These are phyloP conservation scores for Lomographa bimaculata DNA, from an alignment of 2,888 invertebrate species.

Conservation along the genomic window DNA sequence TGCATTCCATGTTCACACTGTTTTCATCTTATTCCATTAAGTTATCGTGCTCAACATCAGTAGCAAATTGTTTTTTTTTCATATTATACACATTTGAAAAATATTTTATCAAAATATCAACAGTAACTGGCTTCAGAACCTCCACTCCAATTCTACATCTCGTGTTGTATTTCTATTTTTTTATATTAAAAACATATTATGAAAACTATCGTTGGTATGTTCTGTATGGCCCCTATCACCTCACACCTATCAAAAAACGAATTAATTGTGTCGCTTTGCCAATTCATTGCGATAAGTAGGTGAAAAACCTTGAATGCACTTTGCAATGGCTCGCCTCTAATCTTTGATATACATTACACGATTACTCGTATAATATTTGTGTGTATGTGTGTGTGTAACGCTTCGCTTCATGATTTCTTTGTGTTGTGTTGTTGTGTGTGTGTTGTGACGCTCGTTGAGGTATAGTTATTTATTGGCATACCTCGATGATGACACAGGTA, in stretches of 20 bases:
- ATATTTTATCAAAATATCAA: too few relatives aligned
- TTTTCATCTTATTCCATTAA: too few relatives aligned
- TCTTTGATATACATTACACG: neutral
- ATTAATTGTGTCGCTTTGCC: too few relatives aligned
- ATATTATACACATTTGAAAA: too few relatives aligned
- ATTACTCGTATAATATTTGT: constrained; percentile 2
- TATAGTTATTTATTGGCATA: too few relatives aligned
- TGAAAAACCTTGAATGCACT: neutral
- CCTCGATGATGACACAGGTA: constrained; percentile 29
- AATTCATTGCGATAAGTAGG: neutral
- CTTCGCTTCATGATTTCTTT: constrained; percentile 45
- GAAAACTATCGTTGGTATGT: constrained; percentile 23
- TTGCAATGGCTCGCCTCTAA: neutral
- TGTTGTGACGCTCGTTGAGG: too few relatives aligned
- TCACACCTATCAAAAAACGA: too few relatives aligned
- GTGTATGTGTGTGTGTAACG: constrained; percentile 30
- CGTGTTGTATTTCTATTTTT: constrained; percentile 36
- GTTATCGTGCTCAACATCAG: too few relatives aligned
- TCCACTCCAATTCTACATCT: constrained; percentile 14
- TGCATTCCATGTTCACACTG: too few relatives aligned
- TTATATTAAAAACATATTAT: constrained; percentile 34
- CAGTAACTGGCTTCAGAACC: too few relatives aligned
- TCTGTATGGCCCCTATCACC: constrained; percentile 12
- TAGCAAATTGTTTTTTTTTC: too few relatives aligned
- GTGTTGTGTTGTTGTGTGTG: constrained; percentile 27